phyloP scores from a whole-genome alignment of 2,888 invertebrate species.

The Alviniconcha strummeri region DNA sequence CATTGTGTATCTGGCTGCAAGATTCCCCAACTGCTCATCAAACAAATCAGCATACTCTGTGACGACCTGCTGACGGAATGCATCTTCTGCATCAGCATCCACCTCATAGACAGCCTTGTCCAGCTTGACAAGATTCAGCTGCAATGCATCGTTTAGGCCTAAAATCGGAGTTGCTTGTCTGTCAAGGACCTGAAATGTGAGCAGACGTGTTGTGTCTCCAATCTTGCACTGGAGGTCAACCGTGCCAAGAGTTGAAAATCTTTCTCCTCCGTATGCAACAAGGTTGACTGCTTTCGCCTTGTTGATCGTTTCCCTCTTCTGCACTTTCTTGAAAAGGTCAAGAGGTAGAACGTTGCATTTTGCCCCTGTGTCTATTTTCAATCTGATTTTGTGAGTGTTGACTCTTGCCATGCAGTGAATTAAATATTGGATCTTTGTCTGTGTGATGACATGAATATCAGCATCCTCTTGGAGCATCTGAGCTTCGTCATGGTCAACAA shows the following conservation, averaged over 20 bases:
- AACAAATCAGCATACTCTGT: slow-evolving; percentile 28
- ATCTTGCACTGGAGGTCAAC: slow-evolving; percentile 20
- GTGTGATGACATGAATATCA: too few species aligned
- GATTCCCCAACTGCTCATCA: slow-evolving; percentile 31
- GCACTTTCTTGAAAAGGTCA: background rate
- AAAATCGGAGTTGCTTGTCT: slow-evolving; percentile 14
- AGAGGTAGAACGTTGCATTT: slow-evolving; percentile 9
- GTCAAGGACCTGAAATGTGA: slow-evolving; percentile 17
- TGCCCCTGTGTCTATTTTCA: background rate
- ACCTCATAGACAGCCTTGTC: slow-evolving; percentile 13
- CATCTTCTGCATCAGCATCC: background rate
- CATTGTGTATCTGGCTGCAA: slow-evolving; percentile 22
- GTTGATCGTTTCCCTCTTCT: background rate
- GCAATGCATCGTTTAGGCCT: background rate
- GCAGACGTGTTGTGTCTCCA: background rate
- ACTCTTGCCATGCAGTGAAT: slow-evolving; percentile 12
- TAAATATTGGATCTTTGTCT: too few species aligned
- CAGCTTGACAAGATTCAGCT: slow-evolving; percentile 26
- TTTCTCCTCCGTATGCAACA: background rate
- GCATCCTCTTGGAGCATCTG: too few species aligned
- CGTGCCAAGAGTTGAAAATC: background rate
- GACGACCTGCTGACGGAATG: slow-evolving; percentile 1
- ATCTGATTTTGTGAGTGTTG: background rate
- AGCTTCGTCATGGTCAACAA: too few species aligned
- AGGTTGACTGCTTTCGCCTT: background rate